These are phyloP conservation scores for Ichneumoninae sp. DNA, from an alignment of 2,888 invertebrate species.

Conservation along the genomic window DNA sequence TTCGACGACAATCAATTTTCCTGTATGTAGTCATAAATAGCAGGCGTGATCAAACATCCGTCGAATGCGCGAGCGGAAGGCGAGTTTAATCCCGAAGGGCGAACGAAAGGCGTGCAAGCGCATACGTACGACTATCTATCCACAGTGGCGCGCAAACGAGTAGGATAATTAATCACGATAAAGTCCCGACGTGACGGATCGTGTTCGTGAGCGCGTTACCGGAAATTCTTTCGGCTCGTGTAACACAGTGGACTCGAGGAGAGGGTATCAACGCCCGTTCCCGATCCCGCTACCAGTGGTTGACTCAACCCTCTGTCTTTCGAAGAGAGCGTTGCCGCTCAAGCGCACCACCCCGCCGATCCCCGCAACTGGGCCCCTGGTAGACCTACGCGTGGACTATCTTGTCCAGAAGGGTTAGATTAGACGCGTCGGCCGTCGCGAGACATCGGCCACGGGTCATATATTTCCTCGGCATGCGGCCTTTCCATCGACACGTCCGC, in stretches of 20 bases:
- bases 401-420: conserved; percentile 83
- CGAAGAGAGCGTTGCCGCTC: conserved; percentile 47
- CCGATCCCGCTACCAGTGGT: neutral
- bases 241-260: conserved; percentile 51
- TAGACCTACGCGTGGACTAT: conserved; percentile 74
- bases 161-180: conserved; percentile 72
- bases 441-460: conserved; percentile 77
- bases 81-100: conserved; percentile 61
- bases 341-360: conserved; percentile 38
- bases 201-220: conserved; percentile 66
- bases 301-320: conserved; percentile 31
- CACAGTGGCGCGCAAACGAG: conserved; percentile 53
- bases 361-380: conserved; percentile 19
- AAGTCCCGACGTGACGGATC: conserved; percentile 70
- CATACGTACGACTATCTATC: neutral
- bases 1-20: conserved; percentile 59
- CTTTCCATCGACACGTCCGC: conserved; percentile 73
- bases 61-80: conserved; percentile 43
- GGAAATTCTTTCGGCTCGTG: conserved; percentile 69
- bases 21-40: conserved; percentile 27
- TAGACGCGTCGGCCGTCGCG: conserved; percentile 79
- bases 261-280: conserved; percentile 40
- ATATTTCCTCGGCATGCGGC: conserved; percentile 79
- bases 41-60: conserved; percentile 50
- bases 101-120: conserved; percentile 48